Base-by-base conservation (phyloP, 2,113 vertebrate genomes). In the Chroicocephalus ridibundus region DNA sequence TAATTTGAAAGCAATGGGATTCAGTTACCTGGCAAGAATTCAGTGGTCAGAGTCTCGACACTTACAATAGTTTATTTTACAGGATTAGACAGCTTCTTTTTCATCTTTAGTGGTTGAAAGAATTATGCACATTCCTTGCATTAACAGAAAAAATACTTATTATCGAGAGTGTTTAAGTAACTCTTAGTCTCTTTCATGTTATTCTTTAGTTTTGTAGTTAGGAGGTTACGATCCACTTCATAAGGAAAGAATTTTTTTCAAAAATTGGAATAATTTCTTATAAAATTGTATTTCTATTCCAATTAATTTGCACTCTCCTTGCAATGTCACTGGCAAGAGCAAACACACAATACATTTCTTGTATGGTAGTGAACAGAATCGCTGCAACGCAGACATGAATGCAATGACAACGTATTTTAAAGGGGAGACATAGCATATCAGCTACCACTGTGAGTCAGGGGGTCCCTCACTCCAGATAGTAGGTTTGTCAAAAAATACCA, bases 1-100 rank as follows among this genome's bases (percentile, higher is more conserved):
- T 90, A 90, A 54, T 88, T 90, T 90, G 51, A 88, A 91, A 93
- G 32, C 51, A 95, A 0, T 51, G 29, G 38, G 80, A 71, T 92
- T 95, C 66, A 90, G 31, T 72, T 86, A 93, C 68, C 60, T 94
- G 82, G 52, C 86, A 96, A 68, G 82, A 86, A 54, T 81, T 96
- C 60, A 77, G 55, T 72, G 64, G 58, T 40, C 78, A 74, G 81
- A 69, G 18, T 86, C 84, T 88, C 49, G 26, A 82, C 57, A 82
- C 27, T 85, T 92, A 38, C 20, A 75, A 13, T 47, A 7, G 1
- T 89, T 82, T 90, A n/a, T 78, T 85, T 86, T 75, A 52, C 21
- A 79, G 57, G 65, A 86, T 85, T 92, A 91, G 27, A 64, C 22
- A 78, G 65, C 36, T 82, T 81, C 46, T 94, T 93, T 96, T 91